Evolutionary conservation across 2,113 vertebrate genomes (phyloP).

Genomic region (Butorides virescens): DNA sequence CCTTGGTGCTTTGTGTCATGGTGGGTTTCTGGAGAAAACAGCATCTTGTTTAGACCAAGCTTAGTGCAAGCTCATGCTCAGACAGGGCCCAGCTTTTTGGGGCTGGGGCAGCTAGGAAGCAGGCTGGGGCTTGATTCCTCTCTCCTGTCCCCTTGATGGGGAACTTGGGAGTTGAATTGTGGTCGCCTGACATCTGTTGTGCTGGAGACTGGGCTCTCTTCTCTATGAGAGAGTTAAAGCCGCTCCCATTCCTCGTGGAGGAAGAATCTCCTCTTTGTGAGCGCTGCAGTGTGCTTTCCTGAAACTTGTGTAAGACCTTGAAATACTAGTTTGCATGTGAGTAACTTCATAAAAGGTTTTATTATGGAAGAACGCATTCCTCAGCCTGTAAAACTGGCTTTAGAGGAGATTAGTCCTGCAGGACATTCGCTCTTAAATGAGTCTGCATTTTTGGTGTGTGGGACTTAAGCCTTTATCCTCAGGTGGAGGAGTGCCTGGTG

Average conservation of each 20-base stretch:
- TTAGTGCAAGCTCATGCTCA: background rate
- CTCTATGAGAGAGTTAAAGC: background rate
- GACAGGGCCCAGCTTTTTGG: background rate
- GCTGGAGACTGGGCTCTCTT: background rate
- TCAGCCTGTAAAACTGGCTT: background rate
- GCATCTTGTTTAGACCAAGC: background rate
- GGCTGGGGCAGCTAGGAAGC: background rate
- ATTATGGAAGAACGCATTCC: background rate
- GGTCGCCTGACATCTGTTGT: background rate
- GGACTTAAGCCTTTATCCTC: background rate
- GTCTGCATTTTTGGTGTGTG: background rate
- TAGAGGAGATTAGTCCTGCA: background rate
- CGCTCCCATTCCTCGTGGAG: background rate
- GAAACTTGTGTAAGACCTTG: background rate
- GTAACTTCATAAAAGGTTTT: conserved; percentile 24
- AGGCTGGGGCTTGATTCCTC: background rate
- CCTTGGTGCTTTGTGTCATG: background rate
- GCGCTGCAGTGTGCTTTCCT: background rate
- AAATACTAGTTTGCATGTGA: conserved; percentile 12
- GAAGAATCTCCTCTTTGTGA: conserved; percentile 37
- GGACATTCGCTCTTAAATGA: conserved; percentile 9
- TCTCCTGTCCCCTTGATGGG: background rate
- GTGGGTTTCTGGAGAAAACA: background rate
- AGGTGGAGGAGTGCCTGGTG: background rate
- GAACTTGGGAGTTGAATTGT: background rate